Evolutionary conservation across 1,140 invertebrate genomes (phyloP).

Genomic region (Papilio dardanus): DNA sequence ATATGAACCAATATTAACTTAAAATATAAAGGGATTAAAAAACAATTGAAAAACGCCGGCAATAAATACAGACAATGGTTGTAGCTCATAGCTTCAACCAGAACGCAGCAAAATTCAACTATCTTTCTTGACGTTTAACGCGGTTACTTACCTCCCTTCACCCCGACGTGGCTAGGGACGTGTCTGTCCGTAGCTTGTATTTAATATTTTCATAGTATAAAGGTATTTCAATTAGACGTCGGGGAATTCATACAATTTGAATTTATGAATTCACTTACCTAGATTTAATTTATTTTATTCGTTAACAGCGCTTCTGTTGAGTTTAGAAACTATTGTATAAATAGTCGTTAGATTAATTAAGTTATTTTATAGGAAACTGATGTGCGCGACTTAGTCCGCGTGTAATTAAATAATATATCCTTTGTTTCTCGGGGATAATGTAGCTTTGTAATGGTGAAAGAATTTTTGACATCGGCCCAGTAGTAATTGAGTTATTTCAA

Average conservation of each 20-base stretch:
- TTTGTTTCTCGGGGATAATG: too few species aligned
- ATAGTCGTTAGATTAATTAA: too few species aligned
- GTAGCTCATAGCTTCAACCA: slow-evolving; percentile 34
- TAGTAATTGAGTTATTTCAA: too few species aligned
- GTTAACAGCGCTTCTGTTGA: not conserved
- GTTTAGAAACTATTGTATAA: not conserved
- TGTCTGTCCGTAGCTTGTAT: slow-evolving; percentile 7
- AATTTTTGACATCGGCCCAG: too few species aligned
- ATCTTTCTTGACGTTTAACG: slow-evolving; percentile 40
- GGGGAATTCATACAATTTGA: slow-evolving; percentile 21
- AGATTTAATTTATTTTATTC: slow-evolving; percentile 23
- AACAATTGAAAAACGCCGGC: too few species aligned
- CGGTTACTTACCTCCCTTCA: slow-evolving; percentile 43
- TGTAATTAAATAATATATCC: not conserved
- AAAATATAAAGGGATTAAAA: too few species aligned
- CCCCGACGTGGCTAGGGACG: slow-evolving; percentile 22
- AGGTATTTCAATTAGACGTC: slow-evolving; percentile 29
- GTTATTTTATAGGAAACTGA: too few species aligned
- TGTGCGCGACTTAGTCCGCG: too few species aligned
- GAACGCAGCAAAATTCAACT: slow-evolving; percentile 41
- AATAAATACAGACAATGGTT: not conserved
- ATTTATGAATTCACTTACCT: slow-evolving; percentile 21
- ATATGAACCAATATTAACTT: too few species aligned
- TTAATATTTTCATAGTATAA: slow-evolving; percentile 29
- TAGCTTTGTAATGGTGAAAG: too few species aligned